A percentile compares a stretch with the other conserved stretches of the same genome.
phyloP scores from a whole-genome alignment of 1,140 invertebrate species.

The Drosophila eugracilis region DNA sequence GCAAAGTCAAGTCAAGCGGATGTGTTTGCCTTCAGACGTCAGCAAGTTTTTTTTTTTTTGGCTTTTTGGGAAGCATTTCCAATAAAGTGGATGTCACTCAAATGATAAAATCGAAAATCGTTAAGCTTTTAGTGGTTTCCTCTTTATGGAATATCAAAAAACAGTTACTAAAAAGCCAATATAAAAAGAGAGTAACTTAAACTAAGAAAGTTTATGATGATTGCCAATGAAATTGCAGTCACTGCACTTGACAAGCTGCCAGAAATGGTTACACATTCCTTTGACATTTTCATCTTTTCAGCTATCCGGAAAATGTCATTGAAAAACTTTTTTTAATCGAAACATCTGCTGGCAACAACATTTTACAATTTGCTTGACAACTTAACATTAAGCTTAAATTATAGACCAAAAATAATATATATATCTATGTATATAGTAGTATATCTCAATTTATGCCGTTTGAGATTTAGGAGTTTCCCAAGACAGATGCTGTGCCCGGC shows the following conservation, averaged over 20 bases:
- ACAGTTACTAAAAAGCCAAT: not conserved
- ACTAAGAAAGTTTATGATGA: not conserved
- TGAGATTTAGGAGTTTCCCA: slow-evolving; percentile 23
- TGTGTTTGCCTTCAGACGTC: not conserved
- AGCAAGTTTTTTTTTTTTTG: not conserved
- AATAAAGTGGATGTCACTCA: slow-evolving; percentile 5
- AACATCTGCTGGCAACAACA: not conserved
- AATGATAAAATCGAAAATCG: slow-evolving; percentile 1
- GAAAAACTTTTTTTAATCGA: not conserved
- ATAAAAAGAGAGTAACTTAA: not conserved
- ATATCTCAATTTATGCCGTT: slow-evolving; percentile 17
- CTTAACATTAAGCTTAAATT: not conserved
- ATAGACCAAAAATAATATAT: too few species aligned
- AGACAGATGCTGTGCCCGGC: slow-evolving; percentile 26
- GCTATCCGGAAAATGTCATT: not conserved
- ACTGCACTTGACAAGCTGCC: not conserved
- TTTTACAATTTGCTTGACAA: not conserved
- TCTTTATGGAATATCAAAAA: slow-evolving; percentile 4
- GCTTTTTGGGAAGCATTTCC: not conserved
- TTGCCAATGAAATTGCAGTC: slow-evolving; percentile 2
- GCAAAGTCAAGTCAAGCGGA: not conserved
- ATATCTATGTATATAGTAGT: not conserved
- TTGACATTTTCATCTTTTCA: too few species aligned
- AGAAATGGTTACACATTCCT: not conserved
- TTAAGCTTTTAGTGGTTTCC: not conserved